phyloP scores from a whole-genome alignment of 2,113 vertebrate species.

The Struthidea cinerea region DNA sequence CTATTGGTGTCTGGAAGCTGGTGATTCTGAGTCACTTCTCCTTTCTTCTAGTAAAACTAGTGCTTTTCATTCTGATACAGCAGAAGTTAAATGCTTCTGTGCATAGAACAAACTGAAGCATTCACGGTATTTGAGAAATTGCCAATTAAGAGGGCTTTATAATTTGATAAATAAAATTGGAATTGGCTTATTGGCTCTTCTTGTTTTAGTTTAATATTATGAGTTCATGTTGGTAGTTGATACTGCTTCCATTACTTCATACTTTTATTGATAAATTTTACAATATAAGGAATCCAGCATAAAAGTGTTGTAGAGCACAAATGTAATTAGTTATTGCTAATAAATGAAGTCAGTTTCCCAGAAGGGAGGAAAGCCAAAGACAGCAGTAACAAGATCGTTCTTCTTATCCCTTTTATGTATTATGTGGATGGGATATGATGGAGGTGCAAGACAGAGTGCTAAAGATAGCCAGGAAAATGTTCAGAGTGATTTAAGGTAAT shows the following conservation, averaged over 20 bases:
- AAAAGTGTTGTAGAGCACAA: background rate
- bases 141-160: background rate
- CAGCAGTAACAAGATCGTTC: background rate
- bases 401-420: background rate
- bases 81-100: background rate
- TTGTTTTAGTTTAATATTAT: background rate
- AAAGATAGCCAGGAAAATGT: background rate
- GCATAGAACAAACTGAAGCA: background rate
- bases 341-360: background rate
- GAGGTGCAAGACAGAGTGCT: background rate
- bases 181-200: background rate
- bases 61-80: background rate
- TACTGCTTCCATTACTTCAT: background rate
- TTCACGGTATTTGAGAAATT: background rate
- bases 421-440: background rate
- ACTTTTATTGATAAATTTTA: background rate
- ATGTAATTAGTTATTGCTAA: background rate
- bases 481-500: background rate
- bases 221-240: background rate
- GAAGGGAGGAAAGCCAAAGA: background rate
- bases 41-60: background rate
- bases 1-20: background rate
- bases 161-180: background rate
- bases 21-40: background rate
- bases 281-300: background rate